Evolutionary conservation across 2,113 vertebrate species (phyloP), one percentile per base, ranked within the genome.

Genomic region (Dasyurus viverrinus): DNA sequence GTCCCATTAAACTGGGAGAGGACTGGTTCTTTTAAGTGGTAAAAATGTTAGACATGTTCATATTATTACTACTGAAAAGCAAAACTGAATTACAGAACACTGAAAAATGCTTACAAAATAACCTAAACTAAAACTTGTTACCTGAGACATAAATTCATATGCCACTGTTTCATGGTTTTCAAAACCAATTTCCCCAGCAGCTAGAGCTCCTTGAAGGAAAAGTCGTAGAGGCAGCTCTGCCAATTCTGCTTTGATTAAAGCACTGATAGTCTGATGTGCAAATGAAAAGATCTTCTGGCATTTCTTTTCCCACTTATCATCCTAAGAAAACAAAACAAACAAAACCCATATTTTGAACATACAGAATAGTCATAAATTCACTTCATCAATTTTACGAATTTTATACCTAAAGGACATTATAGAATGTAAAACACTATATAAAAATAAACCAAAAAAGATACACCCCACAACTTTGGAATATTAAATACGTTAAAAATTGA

Each of bases 91-190:
- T 53, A 8, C 50, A 42, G 47, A 90, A 30, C 5, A 5, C 89
- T 90, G 25, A 90, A 90, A n/a, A 68, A 91, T 90, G 54, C 0
- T 8, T 25, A 53, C 16, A 4, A 46, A 55, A 95, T 53, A 92
- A n/a, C 46, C 10, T 50, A 57, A 36, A 84, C n/a, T 91, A 94
- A 54, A 84, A 47, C 11, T 68, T 14, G 11, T 96, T 95, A 99
- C 99, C 99, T 99, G 99, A 84, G 99, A 99, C 99, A 99, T 99
- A 98, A 99, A 99, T 97, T 99, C 99, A 47, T 99, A 99, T 0
- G 99, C 99, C 92, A 99, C 99, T 0, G 99, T 99, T 98, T 99
- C 99, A 0, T 99, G 99, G 97, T 99, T 99, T 97, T 99, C 99
- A 96, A 99, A 99, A 96, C 99, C 99, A 54, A 99, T 99, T 98